Percentiles rank a stretch among this genome's conserved stretches.
These are phyloP conservation scores for Sphenodon punctatus DNA, from an alignment of 2,797 vertebrate genomes.

Conservation along the genomic window DNA sequence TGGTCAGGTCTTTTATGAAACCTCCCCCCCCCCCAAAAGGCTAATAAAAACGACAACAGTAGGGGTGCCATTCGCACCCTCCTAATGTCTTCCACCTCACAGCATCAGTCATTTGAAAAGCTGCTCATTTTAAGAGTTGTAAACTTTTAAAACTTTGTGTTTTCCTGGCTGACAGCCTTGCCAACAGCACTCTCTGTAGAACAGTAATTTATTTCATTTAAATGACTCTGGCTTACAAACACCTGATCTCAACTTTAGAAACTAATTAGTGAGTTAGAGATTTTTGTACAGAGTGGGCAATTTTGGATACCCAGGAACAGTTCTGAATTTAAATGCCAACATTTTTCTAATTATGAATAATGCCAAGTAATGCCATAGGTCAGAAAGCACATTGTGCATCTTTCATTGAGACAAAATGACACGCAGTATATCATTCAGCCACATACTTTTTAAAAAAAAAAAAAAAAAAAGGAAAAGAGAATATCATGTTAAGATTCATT, in stretches of 20 bases:
- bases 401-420: conserved; percentile 40
- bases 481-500: conserved; percentile 21
- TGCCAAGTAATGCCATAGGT: conserved; percentile 40
- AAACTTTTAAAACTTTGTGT: conserved; percentile 13
- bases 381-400: conserved; percentile 23
- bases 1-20: too few relatives aligned
- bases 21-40: too few relatives aligned
- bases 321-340: conserved; percentile 49
- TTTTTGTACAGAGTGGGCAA: conserved; percentile 7
- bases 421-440: conserved; percentile 27
- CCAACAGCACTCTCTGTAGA: not conserved
- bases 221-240: conserved; percentile 46
- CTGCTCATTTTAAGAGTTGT: not conserved
- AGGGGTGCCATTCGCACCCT: too few relatives aligned
- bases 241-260: conserved; percentile 45
- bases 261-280: conserved; percentile 46
- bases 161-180: not conserved
- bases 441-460: conserved; percentile 39
- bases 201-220: conserved; percentile 51
- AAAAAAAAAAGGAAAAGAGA: too few relatives aligned
- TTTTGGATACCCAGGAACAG: conserved; percentile 21
- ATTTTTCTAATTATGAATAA: conserved; percentile 39
- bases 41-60: too few relatives aligned
- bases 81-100: rapidly evolving
- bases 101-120: not conserved